Conservation (phyloP, 2,797 vertebrate genomes). For the Neopelma chrysocephalum region DNA sequence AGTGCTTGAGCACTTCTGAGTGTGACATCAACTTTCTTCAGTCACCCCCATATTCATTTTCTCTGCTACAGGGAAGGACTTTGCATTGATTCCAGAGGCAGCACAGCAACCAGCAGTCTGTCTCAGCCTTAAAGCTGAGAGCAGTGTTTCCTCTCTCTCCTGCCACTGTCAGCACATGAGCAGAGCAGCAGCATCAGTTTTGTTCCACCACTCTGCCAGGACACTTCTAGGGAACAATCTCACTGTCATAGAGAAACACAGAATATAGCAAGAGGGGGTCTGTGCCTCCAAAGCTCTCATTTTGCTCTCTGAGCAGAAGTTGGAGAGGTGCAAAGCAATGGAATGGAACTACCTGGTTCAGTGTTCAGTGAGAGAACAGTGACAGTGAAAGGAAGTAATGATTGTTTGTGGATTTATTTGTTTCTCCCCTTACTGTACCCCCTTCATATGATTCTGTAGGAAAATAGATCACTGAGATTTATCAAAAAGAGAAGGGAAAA, state of each 20-base stretch:
- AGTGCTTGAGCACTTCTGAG: neutral
- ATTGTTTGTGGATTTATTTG: neutral
- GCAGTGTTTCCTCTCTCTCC: neutral
- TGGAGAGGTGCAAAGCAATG: neutral
- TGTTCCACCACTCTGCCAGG: neutral
- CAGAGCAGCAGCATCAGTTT: neutral
- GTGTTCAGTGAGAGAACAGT: neutral
- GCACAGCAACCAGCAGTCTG: neutral
- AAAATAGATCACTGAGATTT: neutral
- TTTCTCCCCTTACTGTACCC: neutral
- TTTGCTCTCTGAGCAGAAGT: neutral
- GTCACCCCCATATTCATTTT: neutral
- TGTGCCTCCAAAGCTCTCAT: neutral
- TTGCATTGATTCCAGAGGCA: neutral
- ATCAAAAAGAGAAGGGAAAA: neutral
- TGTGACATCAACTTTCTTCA: neutral
- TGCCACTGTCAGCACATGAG: neutral
- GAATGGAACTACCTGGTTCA: neutral
- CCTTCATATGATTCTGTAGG: neutral
- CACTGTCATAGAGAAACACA: accelerated
- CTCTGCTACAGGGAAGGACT: neutral
- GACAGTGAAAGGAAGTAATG: neutral
- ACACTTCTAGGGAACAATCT: neutral
- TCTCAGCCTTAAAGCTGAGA: neutral
- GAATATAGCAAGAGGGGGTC: neutral